phyloP scores from a whole-genome alignment of 2,888 invertebrate species.

The Mantis religiosa region DNA sequence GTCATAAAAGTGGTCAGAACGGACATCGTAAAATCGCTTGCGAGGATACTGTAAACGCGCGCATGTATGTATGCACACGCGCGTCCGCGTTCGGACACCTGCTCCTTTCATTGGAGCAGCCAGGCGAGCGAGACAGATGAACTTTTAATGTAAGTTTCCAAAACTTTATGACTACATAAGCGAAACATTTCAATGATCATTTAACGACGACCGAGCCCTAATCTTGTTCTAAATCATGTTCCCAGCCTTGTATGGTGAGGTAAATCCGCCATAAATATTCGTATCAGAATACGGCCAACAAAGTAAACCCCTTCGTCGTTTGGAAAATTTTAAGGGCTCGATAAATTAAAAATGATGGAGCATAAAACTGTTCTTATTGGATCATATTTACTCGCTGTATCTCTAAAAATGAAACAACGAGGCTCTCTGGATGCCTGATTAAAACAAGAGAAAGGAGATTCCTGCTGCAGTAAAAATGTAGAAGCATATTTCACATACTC shows the following conservation, averaged over 20 bases:
- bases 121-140: not conserved
- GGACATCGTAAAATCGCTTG: not conserved
- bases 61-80: not conserved
- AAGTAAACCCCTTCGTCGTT: not conserved
- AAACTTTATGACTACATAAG: not conserved
- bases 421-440: not conserved
- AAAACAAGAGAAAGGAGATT: not conserved
- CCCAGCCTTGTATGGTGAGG: not conserved
- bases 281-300: not conserved
- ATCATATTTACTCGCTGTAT: not conserved
- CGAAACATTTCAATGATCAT: not conserved
- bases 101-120: not conserved
- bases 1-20: not conserved
- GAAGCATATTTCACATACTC: not conserved
- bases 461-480: not conserved
- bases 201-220: not conserved
- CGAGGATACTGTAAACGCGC: not conserved
- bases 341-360: not conserved
- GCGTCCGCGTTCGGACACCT: not conserved
- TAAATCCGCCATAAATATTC: not conserved
- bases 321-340: not conserved
- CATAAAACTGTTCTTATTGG: not conserved
- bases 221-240: not conserved
- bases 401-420: no score
- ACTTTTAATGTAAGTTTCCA: not conserved